Percentiles rank a stretch among this genome's conserved stretches.
phyloP scores from a whole-genome alignment of 2,797 vertebrate species.

The Luscinia luscinia region DNA sequence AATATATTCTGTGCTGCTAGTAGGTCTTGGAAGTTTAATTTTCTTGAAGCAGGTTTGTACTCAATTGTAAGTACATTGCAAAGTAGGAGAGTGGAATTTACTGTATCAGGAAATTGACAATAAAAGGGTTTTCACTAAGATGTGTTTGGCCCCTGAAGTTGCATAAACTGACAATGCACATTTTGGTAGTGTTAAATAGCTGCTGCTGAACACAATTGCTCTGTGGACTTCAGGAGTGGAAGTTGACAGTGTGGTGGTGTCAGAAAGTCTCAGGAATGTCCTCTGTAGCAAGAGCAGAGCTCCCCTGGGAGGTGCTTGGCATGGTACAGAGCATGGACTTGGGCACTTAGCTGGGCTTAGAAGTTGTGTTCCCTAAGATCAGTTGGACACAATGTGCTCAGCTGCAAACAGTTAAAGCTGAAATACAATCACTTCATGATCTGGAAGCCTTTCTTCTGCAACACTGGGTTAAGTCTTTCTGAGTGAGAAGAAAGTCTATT shows the following conservation, averaged over 20 bases:
- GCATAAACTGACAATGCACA: background rate
- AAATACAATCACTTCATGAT: slow-evolving; percentile 27
- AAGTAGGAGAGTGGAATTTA: slow-evolving; percentile 10
- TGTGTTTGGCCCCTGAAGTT: background rate
- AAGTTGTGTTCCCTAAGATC: slow-evolving; percentile 51
- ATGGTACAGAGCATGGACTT: background rate
- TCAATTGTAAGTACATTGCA: background rate
- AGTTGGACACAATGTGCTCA: slow-evolving; percentile 38
- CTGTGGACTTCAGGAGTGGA: background rate
- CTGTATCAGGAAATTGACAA: background rate
- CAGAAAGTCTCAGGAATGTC: background rate
- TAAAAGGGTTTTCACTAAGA: background rate
- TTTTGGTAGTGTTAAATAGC: background rate
- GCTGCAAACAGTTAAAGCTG: slow-evolving; percentile 52
- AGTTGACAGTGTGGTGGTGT: background rate
- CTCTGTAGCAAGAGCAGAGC: background rate
- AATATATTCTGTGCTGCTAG: background rate
- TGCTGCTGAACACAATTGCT: background rate
- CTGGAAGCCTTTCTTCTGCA: slow-evolving; percentile 41
- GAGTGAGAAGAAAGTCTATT: background rate
- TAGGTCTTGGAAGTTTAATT: slow-evolving; percentile 24
- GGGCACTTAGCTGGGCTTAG: slow-evolving; percentile 7
- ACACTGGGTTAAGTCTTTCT: background rate
- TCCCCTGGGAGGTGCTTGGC: background rate
- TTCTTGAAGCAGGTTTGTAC: background rate